A percentile compares a stretch with the other conserved stretches of the same genome.
Conservation (phyloP, 2,888 invertebrate species). For the Cordilura impudica region DNA sequence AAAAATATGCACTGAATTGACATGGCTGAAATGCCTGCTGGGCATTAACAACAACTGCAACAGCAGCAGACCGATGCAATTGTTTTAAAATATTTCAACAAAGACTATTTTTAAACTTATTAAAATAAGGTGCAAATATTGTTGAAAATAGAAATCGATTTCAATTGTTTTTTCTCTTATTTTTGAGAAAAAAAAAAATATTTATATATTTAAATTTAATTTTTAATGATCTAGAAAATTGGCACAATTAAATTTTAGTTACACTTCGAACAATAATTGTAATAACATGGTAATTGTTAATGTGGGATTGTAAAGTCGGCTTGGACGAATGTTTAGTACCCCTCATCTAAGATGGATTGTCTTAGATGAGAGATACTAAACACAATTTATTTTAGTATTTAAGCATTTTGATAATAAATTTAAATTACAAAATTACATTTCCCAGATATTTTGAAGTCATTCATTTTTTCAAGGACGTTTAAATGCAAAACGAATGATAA, state of each 20-base stretch:
- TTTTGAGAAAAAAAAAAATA: not conserved
- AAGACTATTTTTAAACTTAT: slow-evolving; percentile 38
- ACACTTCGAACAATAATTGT: no score
- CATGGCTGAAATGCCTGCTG: slow-evolving; percentile 46
- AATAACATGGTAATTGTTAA: no score
- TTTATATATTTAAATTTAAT: slow-evolving; percentile 36
- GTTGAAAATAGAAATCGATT: not conserved
- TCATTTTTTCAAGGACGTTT: no score
- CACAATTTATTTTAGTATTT: no score
- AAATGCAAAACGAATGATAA: no score
- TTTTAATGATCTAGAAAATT: slow-evolving; percentile 39
- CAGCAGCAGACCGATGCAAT: slow-evolving; percentile 34
- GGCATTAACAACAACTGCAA: slow-evolving; percentile 38
- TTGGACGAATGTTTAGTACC: no score
- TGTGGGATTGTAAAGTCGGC: no score
- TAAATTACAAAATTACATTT: no score
- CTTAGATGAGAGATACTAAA: no score
- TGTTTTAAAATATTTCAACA: slow-evolving; percentile 53
- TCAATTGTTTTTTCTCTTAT: slow-evolving; percentile 1
- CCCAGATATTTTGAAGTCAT: no score
- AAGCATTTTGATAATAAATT: no score
- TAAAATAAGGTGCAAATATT: slow-evolving; percentile 23
- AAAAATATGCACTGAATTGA: slow-evolving; percentile 47
- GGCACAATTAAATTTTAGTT: slow-evolving; percentile 2
- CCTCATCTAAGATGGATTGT: no score